Evolutionary conservation across 2,888 invertebrate species (phyloP), one percentile per base, ranked within the genome.

Genomic region (Phengaris arion): DNA sequence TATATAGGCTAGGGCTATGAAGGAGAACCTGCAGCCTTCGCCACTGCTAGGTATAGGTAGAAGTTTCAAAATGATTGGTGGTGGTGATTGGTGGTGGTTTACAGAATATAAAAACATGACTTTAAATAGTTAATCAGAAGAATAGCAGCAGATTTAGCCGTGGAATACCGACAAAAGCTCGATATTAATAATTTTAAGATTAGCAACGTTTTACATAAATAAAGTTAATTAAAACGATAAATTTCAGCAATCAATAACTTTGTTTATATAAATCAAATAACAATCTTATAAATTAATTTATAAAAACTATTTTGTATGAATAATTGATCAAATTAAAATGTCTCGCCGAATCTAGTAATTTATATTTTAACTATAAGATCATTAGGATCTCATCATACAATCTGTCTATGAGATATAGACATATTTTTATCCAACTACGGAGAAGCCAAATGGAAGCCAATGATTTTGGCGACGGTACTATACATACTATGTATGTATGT

Each of bases 271-370:
- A 64, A 64, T 64, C 64, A 64, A 64, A 64, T 64, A 64, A 22
- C 59, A 64, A 64, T 64, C 22, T 64, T 35, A 35, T 13, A 35
- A 35, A 64, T 64, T 35, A 45, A 64, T 35, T 64, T 64, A 22
- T 59, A 35, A 64, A 64, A 64, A 64, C 64, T 89, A 89, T 89
- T 90, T 89, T 87, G 86, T 89, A 90, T 89, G 83, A 80, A 83
- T 83, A 84, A 83, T 82, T 84, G 78, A 81, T 79, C 81, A 84
- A 85, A 91, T 91, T 91, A 90, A 84, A 85, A 91, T 91, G 91
- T 90, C 90, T 90, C 86, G 89, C 85, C 82, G 81, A 81, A 68
- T 74, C 74, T 70, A 13, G 12, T 15, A 2, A 69, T 55, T 69
- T 69, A 22, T 77, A 64, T 15, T 75, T 73, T 73, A 55, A 73